A percentile compares a stretch with the other conserved stretches of the same genome.
Evolutionary conservation across 2,888 invertebrate genomes (phyloP).

Genomic region (Conchocele bisecta): DNA sequence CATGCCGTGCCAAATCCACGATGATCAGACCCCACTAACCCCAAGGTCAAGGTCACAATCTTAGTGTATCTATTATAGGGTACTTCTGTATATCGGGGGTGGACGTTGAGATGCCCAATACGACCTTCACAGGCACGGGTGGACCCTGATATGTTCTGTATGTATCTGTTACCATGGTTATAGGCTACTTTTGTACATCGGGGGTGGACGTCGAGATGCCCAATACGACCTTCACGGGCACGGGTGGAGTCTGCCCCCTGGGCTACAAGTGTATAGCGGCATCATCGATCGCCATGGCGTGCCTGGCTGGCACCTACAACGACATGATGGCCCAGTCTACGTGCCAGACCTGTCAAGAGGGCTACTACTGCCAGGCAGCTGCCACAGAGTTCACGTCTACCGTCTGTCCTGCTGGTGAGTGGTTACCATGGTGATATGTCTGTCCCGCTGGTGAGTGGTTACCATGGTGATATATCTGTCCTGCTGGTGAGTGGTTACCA

Average conservation of each 20-base stretch:
- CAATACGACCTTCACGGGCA: slow-evolving; percentile 69
- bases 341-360: slow-evolving; percentile 71
- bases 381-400: slow-evolving; percentile 66
- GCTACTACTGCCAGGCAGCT: slow-evolving; percentile 74
- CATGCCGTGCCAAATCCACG: too few species aligned
- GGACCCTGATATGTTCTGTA: too few species aligned
- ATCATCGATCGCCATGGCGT: slow-evolving; percentile 60
- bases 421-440: too few species aligned
- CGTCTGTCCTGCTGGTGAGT: slow-evolving; percentile 76
- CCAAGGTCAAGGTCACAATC: too few species aligned
- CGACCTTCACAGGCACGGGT: slow-evolving; percentile 74
- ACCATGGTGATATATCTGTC: too few species aligned
- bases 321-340: slow-evolving; percentile 64
- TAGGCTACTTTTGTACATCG: slow-evolving; percentile 79
- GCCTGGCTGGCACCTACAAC: slow-evolving; percentile 69
- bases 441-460: background rate
- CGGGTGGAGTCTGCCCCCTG: slow-evolving; percentile 76
- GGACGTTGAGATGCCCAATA: slow-evolving; percentile 72
- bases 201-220: slow-evolving; percentile 78
- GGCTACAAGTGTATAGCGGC: slow-evolving; percentile 77
- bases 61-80: too few species aligned
- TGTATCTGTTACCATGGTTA: too few species aligned
- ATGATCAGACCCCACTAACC: too few species aligned
- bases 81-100: slow-evolving; percentile 80
- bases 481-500: too few species aligned